Evolutionary conservation across 2,113 vertebrate genomes (phyloP).

Genomic region (Nyctibius bracteatus): DNA sequence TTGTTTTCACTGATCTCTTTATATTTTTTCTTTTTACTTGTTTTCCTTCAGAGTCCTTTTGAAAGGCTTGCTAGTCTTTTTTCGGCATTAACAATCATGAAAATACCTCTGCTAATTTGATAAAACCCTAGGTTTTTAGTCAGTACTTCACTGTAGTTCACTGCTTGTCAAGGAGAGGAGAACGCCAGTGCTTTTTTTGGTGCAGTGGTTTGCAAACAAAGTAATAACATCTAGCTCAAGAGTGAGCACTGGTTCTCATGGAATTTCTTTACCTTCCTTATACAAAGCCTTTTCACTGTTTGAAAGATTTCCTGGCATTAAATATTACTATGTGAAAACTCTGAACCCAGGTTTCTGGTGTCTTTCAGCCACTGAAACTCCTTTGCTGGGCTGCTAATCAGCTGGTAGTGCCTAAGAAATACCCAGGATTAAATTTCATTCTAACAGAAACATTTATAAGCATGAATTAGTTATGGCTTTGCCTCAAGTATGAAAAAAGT

Average conservation of each 20-base stretch:
- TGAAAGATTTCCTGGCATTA: background rate
- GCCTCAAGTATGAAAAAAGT: background rate
- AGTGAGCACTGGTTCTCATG: background rate
- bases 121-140: background rate
- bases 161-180: background rate
- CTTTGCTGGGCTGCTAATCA: background rate
- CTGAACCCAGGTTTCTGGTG: background rate
- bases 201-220: background rate
- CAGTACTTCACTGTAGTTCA: background rate
- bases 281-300: background rate
- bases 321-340: background rate
- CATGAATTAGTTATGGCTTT: background rate
- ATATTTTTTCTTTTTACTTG: background rate
- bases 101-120: background rate
- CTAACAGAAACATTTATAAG: background rate
- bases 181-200: background rate
- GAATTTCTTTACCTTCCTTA: background rate
- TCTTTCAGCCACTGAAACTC: background rate
- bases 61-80: background rate
- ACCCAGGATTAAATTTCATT: background rate
- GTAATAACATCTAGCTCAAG: background rate
- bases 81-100: background rate
- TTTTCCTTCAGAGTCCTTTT: background rate
- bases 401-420: background rate
- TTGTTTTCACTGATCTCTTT: background rate